Base-by-base conservation (phyloP, 2,797 vertebrate species). In the Anguilla megastoma region DNA sequence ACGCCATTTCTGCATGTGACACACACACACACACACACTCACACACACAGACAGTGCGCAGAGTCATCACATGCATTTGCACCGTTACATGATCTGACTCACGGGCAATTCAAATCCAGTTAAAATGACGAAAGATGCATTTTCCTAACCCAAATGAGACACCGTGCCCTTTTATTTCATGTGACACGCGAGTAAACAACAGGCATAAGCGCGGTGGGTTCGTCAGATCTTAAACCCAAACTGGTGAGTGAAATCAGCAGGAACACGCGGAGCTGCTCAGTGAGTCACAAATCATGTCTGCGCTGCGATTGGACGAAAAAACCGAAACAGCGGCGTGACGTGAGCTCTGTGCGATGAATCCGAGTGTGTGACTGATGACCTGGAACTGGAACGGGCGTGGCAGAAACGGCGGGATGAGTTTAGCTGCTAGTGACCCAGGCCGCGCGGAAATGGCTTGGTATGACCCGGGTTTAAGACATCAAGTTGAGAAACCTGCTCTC, bases 401-500 rank as follows among this genome's bases (percentile, higher is more conserved):
- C 9, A 69, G 63, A 69, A n/a, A 74, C 30, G 33, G 2, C 12
- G 4, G 30, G 16, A 45, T 18, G 33, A 36, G 33, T 79, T 45
- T 45, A 36, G 74, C 33, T 41, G 33, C 74, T 18, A 18, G 74
- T 18, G 74, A 24, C 41, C n/a, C 8, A 24, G 33, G 79, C 24
- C 21, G 8, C 12, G 79, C 48, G 45, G 41, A 50, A n/a, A 48
- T 9, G 21, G 18, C 45, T 58, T 71, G 16, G 16, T 58, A 58
- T n/a, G 84, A 27, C 84, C 45, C 21, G 24, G 41, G 52, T 63
- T 97, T 96, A 99, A 91, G 97, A 98, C 93, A 99, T 99, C 97
- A 99, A 96, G 92, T 98, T 99, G 89, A 99, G 96, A 92, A 99
- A 99, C 95, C 98, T 99, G 95, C 95, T 99, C 94, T 99, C 99